Conservation (phyloP, 2,888 invertebrate species). For the Thecocarcelia acutangulata region DNA sequence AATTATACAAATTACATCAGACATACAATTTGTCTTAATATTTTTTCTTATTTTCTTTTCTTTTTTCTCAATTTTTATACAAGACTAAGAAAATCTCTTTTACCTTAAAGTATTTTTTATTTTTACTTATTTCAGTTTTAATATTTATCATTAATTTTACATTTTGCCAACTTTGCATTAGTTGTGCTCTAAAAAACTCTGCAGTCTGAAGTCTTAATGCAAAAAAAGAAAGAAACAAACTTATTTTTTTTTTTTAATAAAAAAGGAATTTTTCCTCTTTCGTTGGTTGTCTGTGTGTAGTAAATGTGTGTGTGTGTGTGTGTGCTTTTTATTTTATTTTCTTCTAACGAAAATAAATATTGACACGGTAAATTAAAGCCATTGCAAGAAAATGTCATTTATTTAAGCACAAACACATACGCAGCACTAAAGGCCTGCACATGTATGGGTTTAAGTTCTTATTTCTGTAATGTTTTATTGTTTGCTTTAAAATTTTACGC, state of each 20-base stretch:
- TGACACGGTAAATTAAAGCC: conserved; percentile 77
- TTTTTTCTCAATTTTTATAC: background rate
- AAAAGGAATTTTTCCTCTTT: conserved; percentile 48
- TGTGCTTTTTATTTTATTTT: conserved; percentile 48
- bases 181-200: conserved; percentile 60
- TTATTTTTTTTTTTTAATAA: background rate
- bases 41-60: background rate
- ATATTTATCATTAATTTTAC: conserved; percentile 56
- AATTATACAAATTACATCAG: conserved; percentile 43
- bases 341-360: conserved; percentile 76
- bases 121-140: conserved; percentile 30
- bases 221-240: conserved; percentile 7
- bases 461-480: conserved; percentile 36
- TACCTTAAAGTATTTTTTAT: conserved; percentile 20
- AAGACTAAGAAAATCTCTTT: background rate
- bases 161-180: conserved; percentile 57
- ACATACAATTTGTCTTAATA: conserved; percentile 23
- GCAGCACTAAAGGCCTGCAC: conserved; percentile 1
- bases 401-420: conserved; percentile 49
- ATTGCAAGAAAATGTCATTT: conserved; percentile 71
- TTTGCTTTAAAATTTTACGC: conserved; percentile 44
- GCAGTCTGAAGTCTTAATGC: conserved; percentile 29
- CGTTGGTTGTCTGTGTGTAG: background rate
- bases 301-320: background rate
- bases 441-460: conserved; percentile 66